Conservation (phyloP, 2,888 invertebrate species). For the Xanthia icteritia region DNA sequence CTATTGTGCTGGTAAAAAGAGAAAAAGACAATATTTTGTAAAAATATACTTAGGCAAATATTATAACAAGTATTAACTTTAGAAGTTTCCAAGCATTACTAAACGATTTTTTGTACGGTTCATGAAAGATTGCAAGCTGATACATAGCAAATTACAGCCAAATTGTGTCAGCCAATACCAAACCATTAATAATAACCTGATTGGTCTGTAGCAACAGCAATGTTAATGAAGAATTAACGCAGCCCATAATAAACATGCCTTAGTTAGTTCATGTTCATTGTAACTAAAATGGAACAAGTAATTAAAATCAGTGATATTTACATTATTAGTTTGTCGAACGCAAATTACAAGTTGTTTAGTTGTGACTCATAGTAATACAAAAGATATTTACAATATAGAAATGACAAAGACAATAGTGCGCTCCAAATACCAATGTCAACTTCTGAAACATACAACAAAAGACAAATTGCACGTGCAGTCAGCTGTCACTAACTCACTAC, state of each 20-base stretch:
- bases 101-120: neutral
- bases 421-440: constrained; percentile 72
- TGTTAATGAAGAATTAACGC: constrained; percentile 54
- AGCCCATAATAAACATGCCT: constrained; percentile 54
- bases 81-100: neutral
- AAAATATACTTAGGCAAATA: constrained; percentile 18
- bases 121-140: neutral
- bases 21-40: constrained; percentile 27
- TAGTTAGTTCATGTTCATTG: constrained; percentile 51
- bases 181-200: constrained; percentile 40
- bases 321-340: constrained; percentile 54
- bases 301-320: constrained; percentile 63
- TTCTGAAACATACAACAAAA: constrained; percentile 63
- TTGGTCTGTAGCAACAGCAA: constrained; percentile 40
- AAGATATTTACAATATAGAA: constrained; percentile 66
- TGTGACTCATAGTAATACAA: constrained; percentile 66
- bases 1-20: constrained; percentile 50
- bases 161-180: constrained; percentile 7
- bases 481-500: constrained; percentile 61
- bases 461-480: constrained; percentile 77
- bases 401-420: constrained; percentile 69
- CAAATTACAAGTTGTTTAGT: constrained; percentile 55
- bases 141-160: constrained; percentile 24
- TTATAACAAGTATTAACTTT: neutral
- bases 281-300: constrained; percentile 60